phyloP scores from a whole-genome alignment of 2,888 invertebrate genomes.

The Pegoplata infirma region DNA sequence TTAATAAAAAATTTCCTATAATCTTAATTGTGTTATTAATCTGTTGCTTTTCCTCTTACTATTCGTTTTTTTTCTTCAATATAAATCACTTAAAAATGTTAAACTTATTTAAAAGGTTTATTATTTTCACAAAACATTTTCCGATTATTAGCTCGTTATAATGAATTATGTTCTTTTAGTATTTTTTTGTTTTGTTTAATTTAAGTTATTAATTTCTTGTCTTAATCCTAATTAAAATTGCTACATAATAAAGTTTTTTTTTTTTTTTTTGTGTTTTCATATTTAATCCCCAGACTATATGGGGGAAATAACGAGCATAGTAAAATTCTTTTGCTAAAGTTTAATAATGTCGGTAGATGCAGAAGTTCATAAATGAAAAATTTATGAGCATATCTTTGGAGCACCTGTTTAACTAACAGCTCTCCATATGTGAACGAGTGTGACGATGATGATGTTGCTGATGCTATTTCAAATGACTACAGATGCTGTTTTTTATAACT shows the following conservation, averaged over 20 bases:
- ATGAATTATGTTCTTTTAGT: slow-evolving; percentile 38
- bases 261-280: no score
- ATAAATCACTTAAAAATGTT: no score
- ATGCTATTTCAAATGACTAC: background rate
- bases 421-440: no score
- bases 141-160: slow-evolving; percentile 36
- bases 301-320: no score
- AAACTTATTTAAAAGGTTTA: background rate
- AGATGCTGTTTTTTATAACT: slow-evolving; percentile 24
- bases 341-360: slow-evolving; percentile 23
- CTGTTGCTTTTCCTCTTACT: no score
- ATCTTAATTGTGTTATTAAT: no score
- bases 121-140: slow-evolving; percentile 5
- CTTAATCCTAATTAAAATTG: slow-evolving; percentile 58
- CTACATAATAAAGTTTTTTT: background rate
- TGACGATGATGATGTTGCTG: background rate
- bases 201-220: slow-evolving; percentile 52
- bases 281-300: slow-evolving; percentile 22
- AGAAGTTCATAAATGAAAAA: slow-evolving; percentile 46
- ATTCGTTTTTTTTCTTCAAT: no score
- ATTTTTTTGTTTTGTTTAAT: slow-evolving; percentile 30
- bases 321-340: slow-evolving; percentile 36
- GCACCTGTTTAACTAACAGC: slow-evolving; percentile 55
- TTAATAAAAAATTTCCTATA: no score
- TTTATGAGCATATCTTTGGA: slow-evolving; percentile 41